Base-by-base conservation (phyloP, 92 coral and sea anemone genomes). In the Ricordea florida region DNA sequence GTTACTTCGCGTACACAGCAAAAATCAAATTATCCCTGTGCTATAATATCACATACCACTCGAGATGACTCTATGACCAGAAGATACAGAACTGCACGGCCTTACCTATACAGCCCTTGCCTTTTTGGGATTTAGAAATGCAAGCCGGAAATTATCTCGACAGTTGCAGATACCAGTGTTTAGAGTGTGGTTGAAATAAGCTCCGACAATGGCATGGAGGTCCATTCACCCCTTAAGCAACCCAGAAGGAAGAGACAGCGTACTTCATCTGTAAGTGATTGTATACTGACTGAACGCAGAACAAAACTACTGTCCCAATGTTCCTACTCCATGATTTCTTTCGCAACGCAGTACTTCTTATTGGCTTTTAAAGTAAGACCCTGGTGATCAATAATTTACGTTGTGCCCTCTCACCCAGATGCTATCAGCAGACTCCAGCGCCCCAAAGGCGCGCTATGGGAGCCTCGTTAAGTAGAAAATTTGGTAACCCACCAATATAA, bases 171-270 rank as follows among this genome's bases (percentile, higher is more conserved):
- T 60, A 36, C 48, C 66, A 60, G 48, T 58, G 46, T 18, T 16
- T 43, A 30, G 30, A 4, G 46, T 37, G 32, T 60, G 66, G 48
- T 36, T 60, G 34, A 36, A 60, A 60, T 60, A 60, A 60, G 66
- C 66, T 60, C 66, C 32, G 48, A 60, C 21, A 48, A 36, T 60
- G 66, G 25, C 48, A 37, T 60, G 48, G 66, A 36, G 48, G 48
- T 37, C 18, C 47, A 60, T 36, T 17, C 33, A 10, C 48, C 48
- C 32, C 30, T 37, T 36, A 60, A 36, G 67, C 67, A 60, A 2
- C 22, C 67, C 15, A 38, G 11, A 5, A 36, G 48, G 32, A 60
- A 60, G 66, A 60, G 66, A 60, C 66, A 60, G 66, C 66, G 66
- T 21, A 37, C 40, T 37, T 60, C 48, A 60, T 36, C 23, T 36